Conservation (phyloP, 1,140 invertebrate species). For the Camponotus pennsylvanicus region DNA sequence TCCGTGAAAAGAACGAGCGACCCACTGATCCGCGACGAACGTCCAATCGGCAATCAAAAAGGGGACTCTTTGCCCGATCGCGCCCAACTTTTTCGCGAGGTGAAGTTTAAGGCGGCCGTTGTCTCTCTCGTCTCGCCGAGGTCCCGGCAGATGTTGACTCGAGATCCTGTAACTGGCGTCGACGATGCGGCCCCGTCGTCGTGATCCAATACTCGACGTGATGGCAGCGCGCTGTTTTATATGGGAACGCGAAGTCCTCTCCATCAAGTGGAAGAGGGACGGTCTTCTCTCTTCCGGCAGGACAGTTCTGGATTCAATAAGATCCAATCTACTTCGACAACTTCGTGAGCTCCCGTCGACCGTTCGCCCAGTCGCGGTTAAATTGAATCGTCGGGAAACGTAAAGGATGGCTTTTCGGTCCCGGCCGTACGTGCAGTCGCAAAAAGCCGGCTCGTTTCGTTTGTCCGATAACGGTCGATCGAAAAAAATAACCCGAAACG, state of each 20-base stretch:
- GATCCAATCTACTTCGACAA: constrained; percentile 76
- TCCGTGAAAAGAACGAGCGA: background rate
- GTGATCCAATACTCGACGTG: constrained; percentile 69
- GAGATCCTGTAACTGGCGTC: constrained; percentile 26
- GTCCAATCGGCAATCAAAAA: constrained; percentile 43
- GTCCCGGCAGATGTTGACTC: constrained; percentile 49
- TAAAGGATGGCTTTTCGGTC: constrained; percentile 67
- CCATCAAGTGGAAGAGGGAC: constrained; percentile 28
- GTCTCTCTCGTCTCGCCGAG: background rate
- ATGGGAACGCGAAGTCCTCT: constrained; percentile 50
- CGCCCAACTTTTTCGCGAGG: constrained; percentile 35
- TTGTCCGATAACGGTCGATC: background rate
- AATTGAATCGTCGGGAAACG: constrained; percentile 73
- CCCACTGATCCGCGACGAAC: constrained; percentile 16
- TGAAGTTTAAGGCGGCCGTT: constrained; percentile 27
- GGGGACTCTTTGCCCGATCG: background rate
- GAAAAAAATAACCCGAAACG: constrained; percentile 6
- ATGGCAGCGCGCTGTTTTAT: constrained; percentile 63
- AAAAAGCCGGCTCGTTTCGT: background rate
- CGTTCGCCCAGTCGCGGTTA: constrained; percentile 62
- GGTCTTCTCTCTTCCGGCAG: constrained; percentile 35
- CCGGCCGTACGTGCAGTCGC: constrained; percentile 3
- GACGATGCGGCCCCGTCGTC: background rate
- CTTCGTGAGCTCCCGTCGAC: constrained; percentile 34
- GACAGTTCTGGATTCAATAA: constrained; percentile 72